Base-by-base conservation (phyloP, 1,140 invertebrate genomes). In the Trinorchestia longiramus region DNA sequence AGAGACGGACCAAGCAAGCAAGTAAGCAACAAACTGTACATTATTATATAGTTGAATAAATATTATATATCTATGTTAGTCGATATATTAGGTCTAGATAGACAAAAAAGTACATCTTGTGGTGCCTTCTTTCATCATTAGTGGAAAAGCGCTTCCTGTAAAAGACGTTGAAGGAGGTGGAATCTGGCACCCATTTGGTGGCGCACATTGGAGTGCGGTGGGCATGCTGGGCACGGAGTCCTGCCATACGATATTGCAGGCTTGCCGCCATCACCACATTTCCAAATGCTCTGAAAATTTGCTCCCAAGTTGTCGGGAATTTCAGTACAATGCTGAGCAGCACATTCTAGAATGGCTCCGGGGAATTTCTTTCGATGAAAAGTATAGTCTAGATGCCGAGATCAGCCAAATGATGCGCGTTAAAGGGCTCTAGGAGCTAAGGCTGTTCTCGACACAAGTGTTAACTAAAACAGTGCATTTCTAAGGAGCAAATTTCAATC, bases 201-300 rank as follows among this genome's bases (percentile, higher is more conserved):
- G 15, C 1, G 15, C 15, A 28, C 62, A 77, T 77, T 77, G 1
- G 62, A 77, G 62, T 77, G 15, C 62, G 36, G 62, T 36, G 8
- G 1, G 41, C 43, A 90, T 90, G n/a, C 88, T 15, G 15, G 88
- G n/a, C 88, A 90, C 88, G 88, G 41, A 90, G 41, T 3, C 43
- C 28, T 41, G 88, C 88, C 88, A 90, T 90, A 28, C 88, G 88
- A 90, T 90, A 90, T 90, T 90, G 88, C 88, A 17, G 88, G 62
- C 36, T 11, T 41, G 36, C 88, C 15, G 88, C 41, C 88, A 90
- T 43, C 4, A 90, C 88, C n/a, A 90, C 88, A 90, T 90, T 43
- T 90, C n/a, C 88, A 90, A 90, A 90, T 90, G 88, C 88, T 15
- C 88, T 43, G 88, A 90, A 90, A 90, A 90, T 90, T 90, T 90